Evolutionary conservation across 2,797 vertebrate species (phyloP).

Genomic region (Manis javanica): DNA sequence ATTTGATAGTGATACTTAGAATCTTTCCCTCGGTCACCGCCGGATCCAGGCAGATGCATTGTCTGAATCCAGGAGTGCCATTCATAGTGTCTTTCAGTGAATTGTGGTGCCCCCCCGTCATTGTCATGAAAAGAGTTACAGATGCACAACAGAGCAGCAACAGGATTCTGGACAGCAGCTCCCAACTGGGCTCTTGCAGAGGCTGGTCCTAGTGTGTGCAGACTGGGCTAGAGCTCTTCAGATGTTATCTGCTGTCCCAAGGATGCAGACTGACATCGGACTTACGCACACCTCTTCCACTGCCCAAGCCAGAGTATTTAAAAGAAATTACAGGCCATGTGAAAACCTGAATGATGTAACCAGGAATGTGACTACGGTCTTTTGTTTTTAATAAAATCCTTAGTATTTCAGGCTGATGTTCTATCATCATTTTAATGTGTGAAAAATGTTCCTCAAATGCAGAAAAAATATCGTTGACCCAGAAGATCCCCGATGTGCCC

Average conservation of each 20-base stretch:
- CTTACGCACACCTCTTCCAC: not conserved
- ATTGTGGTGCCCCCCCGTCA: not conserved
- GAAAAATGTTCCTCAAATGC: conserved; percentile 73
- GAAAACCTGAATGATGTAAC: not conserved
- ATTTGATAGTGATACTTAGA: not conserved
- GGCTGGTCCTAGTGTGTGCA: accelerated
- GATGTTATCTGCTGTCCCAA: not conserved
- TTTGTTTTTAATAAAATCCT: not conserved
- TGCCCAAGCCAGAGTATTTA: not conserved
- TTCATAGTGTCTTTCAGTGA: no score
- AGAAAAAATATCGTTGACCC: conserved; percentile 89
- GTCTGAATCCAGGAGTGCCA: no score
- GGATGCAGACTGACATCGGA: not conserved
- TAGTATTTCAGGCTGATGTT: not conserved
- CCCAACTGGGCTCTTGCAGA: not conserved
- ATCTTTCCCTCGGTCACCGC: not conserved
- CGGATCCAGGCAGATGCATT: not conserved
- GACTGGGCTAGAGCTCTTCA: not conserved
- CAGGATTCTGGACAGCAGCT: not conserved
- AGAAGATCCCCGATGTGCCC: conserved; percentile 92
- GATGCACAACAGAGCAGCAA: no score
- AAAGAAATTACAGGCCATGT: not conserved
- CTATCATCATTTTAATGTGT: conserved; percentile 11
- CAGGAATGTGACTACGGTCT: not conserved
- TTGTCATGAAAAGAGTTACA: no score